Percentiles rank a stretch among this genome's conserved stretches.
Evolutionary conservation across 2,888 invertebrate species (phyloP).

Genomic region (Hermaeophaga mercurialis): DNA sequence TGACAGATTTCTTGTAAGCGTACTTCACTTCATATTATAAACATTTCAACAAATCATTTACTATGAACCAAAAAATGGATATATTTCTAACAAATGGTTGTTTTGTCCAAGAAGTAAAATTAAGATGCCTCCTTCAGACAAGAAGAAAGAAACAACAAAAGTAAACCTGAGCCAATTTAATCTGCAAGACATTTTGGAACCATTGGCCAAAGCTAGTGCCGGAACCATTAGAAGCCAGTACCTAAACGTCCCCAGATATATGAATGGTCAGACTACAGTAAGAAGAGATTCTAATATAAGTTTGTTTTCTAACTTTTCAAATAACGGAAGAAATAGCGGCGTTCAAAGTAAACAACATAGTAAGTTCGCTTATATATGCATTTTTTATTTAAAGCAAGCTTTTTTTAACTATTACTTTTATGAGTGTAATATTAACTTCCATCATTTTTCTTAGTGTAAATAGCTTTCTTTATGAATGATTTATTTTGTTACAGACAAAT

Average conservation of each 20-base stretch:
- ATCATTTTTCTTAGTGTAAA: too few species aligned
- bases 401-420: too few species aligned
- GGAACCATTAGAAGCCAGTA: slow-evolving; percentile 70
- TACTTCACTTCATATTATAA: too few species aligned
- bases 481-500: slow-evolving; percentile 40
- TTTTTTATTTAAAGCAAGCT: too few species aligned
- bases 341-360: slow-evolving; percentile 42
- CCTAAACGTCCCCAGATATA: slow-evolving; percentile 77
- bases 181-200: slow-evolving; percentile 56
- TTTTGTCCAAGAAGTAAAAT: slow-evolving; percentile 50
- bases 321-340: slow-evolving; percentile 44
- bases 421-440: too few species aligned
- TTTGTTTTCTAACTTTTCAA: slow-evolving; percentile 41
- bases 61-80: too few species aligned
- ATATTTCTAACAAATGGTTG: slow-evolving; percentile 12
- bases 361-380: too few species aligned
- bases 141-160: slow-evolving; percentile 58
- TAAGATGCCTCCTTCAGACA: slow-evolving; percentile 42
- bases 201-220: slow-evolving; percentile 53
- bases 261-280: slow-evolving; percentile 65
- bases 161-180: slow-evolving; percentile 60
- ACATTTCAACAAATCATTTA: too few species aligned
- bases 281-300: slow-evolving; percentile 48
- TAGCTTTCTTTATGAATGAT: too few species aligned
- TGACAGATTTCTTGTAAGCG: too few species aligned